phyloP scores from a whole-genome alignment of 1,140 invertebrate species.

The Drosophila repleta region DNA sequence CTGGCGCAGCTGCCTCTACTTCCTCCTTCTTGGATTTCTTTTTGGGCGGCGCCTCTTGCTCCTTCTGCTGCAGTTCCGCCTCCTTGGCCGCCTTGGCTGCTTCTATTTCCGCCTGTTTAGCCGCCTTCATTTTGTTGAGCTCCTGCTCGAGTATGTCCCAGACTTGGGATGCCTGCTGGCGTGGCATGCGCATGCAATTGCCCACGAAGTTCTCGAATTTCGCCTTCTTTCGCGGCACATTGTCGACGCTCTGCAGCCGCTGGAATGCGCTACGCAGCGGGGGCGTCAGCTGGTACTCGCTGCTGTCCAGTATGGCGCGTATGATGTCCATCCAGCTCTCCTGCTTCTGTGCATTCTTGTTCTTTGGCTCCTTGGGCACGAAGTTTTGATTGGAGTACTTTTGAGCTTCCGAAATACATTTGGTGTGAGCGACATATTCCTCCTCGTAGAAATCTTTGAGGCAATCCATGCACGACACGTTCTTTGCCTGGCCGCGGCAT shows the following conservation, averaged over 20 bases:
- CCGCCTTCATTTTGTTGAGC: constrained; percentile 85
- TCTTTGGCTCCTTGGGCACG: constrained; percentile 88
- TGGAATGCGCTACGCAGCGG: constrained; percentile 88
- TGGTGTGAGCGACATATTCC: constrained; percentile 93
- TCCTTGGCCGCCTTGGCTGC: constrained; percentile 50
- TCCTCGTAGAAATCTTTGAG: constrained; percentile 92
- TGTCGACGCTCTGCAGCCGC: constrained; percentile 90
- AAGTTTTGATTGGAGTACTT: constrained; percentile 92
- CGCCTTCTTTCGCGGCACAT: constrained; percentile 95
- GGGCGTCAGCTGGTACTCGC: constrained; percentile 85
- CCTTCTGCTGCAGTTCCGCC: constrained; percentile 31
- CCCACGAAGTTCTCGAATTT: constrained; percentile 94
- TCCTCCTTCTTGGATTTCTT: constrained; percentile 72
- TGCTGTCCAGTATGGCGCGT: constrained; percentile 87
- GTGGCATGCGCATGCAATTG: constrained; percentile 86
- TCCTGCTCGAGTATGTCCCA: constrained; percentile 90
- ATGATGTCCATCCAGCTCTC: constrained; percentile 94
- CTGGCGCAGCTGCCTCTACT: not conserved
- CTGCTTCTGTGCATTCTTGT: constrained; percentile 96
- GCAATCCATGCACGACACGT: constrained; percentile 95
- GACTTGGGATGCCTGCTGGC: constrained; percentile 86
- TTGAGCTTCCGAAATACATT: constrained; percentile 96
- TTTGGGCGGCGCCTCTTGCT: constrained; percentile 55
- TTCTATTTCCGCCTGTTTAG: constrained; percentile 66
- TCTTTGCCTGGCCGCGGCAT: constrained; percentile 86